A percentile compares a stretch with the other conserved stretches of the same genome.
These are phyloP conservation scores for Poeciliopsis occidentalis DNA, from an alignment of 2,113 vertebrate genomes.

Conservation along the genomic window DNA sequence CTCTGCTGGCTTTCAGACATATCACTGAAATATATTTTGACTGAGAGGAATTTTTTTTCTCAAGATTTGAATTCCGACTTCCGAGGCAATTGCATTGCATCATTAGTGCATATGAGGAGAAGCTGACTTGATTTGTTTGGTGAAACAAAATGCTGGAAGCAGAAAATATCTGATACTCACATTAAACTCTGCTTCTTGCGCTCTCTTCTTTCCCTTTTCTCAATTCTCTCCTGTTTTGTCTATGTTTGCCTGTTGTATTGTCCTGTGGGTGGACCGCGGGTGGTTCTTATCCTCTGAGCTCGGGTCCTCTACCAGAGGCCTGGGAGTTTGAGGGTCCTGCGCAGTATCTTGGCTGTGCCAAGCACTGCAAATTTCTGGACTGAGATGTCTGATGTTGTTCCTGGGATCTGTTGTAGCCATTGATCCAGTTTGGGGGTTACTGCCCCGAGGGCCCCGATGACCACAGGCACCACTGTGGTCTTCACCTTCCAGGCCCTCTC, in stretches of 20 bases:
- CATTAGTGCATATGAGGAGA: slow-evolving; percentile 25
- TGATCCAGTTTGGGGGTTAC: too few relatives aligned
- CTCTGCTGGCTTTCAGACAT: background rate
- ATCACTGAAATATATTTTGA: background rate
- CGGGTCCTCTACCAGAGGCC: too few relatives aligned
- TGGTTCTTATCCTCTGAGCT: too few relatives aligned
- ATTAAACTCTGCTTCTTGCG: slow-evolving; percentile 37
- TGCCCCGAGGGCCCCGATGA: too few relatives aligned
- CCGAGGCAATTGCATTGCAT: background rate
- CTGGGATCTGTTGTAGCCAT: too few relatives aligned
- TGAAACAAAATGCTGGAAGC: slow-evolving; percentile 44
- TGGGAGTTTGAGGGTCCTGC: too few relatives aligned
- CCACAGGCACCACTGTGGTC: too few relatives aligned
- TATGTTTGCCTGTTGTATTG: slow-evolving; percentile 1
- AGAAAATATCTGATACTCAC: background rate
- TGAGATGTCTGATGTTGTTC: too few relatives aligned
- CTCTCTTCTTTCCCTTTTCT: slow-evolving; percentile 36
- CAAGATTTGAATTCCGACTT: background rate
- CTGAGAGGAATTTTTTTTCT: background rate
- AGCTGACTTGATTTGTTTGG: slow-evolving; percentile 34
- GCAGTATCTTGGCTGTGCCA: too few relatives aligned
- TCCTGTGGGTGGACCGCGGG: background rate
- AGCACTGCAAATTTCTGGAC: too few relatives aligned
- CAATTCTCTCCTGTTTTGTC: slow-evolving; percentile 7
- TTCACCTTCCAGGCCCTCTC: too few relatives aligned